Evolutionary conservation across 2,113 vertebrate species (phyloP), one percentile per base, ranked within the genome.

Genomic region (Plestiodon gilberti): DNA sequence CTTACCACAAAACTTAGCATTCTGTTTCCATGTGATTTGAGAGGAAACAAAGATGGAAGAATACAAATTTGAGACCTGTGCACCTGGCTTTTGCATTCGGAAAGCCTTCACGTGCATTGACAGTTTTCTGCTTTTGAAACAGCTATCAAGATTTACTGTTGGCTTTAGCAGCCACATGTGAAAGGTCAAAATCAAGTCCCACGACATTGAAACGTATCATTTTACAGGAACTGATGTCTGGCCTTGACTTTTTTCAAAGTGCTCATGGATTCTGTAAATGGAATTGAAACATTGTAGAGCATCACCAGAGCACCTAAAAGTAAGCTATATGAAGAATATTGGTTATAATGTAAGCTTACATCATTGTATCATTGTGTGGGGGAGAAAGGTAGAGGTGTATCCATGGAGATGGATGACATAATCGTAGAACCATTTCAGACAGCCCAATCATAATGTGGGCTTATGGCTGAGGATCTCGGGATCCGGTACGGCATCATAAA

Each of bases 211-310:
- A 82, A 70, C 84, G n/a, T 61, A 73, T 0, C 14, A 2, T 0
- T 61, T 64, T 75, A 84, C 43, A 75, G 61, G 59, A 88, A 88
- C 67, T 87, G 43, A 75, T 77, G 87, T 43, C 65, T 86, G 70
- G 6, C 88, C 8, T 84, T 93, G n/a, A 6, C 8, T 30, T 79
- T 86, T n/a, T 81, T 83, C 43, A 76, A 85, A 74, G 2, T 35
- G 33, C 10, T 81, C 4, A 23, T 57, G 40, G 40, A 87, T 5
- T 10, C 0, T 83, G 52, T 74, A 83, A 81, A 28, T 48, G 3
- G 22, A 83, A 81, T 79, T 30, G 77, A 85, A 86, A 30, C 17
- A 62, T 77, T 73, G 61, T 86, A 64, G 76, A 80, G 48, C 80
- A 55, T 33, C 48, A 85, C 48, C 67, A 30, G 48, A 1, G 40